Base-by-base conservation (phyloP, 2,888 invertebrate genomes). In the Trypoxylon attenuatum region DNA sequence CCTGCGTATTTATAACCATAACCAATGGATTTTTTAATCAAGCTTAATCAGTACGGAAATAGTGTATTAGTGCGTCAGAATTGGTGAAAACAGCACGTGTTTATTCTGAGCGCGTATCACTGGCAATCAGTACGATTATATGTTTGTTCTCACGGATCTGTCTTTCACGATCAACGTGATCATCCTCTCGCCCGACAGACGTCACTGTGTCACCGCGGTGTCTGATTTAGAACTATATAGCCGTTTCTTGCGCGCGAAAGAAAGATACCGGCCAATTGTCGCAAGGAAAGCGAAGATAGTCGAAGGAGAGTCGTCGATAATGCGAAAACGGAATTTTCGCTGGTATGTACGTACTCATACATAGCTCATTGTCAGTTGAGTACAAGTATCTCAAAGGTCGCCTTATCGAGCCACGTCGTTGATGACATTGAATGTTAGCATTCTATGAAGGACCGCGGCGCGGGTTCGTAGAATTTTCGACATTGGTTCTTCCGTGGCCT, bases 11-110 rank as follows among this genome's bases (percentile, higher is more conserved):
- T 33, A 33, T 33, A 33, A 33, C 13, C 10, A 13, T 25, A 15
- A 42, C 22, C 5, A n/a, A 47, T 27, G 6, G 25, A 16, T 16
- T 53, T 10, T 39, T 25, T 29, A 10, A 33, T 33, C 33, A 15
- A 19, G 22, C 16, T 5, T 16, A 41, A 6, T 23, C 45, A 10
- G 27, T 58, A 64, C 58, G 22, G 52, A 66, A 74, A 69, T 74
- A 73, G 61, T 49, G 13, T 45, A 43, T 57, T 51, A 53, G 45
- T 69, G 64, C 54, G 58, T 67, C 64, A 62, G 49, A 57, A 55
- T 67, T 65, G 57, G 57, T 66, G 65, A 73, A 75, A 70, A 65
- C 63, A 66, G 68, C 70, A 79, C 79, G 74, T 77, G 77, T 63
- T 76, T 68, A 73, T 49, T 64, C 72, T 55, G 55, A 57, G 50